Evolutionary conservation across 2,888 invertebrate species (phyloP).

Genomic region (Microctonus hyperodae): DNA sequence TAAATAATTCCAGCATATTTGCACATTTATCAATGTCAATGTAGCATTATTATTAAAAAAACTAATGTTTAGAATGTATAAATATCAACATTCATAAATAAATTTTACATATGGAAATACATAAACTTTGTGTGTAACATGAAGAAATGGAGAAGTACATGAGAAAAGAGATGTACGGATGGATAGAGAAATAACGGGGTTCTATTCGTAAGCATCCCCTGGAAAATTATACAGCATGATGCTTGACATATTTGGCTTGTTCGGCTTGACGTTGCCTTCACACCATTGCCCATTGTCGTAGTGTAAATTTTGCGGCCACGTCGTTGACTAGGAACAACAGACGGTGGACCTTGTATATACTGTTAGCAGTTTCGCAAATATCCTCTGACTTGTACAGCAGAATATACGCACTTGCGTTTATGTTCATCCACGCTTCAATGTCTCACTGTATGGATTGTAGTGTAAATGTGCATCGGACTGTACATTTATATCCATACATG

Average conservation of each 20-base stretch:
- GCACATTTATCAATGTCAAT: no score
- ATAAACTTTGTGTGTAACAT: no score
- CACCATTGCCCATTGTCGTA: neutral
- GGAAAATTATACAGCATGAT: conserved; percentile 40
- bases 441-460: neutral
- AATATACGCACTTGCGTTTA: neutral
- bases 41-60: no score
- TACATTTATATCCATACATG: no score
- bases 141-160: conserved; percentile 2
- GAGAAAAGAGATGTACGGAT: neutral
- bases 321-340: conserved; percentile 15
- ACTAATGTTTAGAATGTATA: neutral
- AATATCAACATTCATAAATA: neutral
- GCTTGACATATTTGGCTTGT: conserved; percentile 27
- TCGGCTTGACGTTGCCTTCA: conserved; percentile 12
- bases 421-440: neutral
- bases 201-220: conserved; percentile 10
- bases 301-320: conserved; percentile 11
- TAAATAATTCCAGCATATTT: no score
- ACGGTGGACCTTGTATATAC: neutral
- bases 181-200: neutral
- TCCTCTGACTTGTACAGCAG: conserved; percentile 3
- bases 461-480: neutral
- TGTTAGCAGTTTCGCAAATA: conserved; percentile 5
- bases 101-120: neutral